Base-by-base conservation (phyloP, 2,113 vertebrate genomes). In the Syngnathus scovelli region DNA sequence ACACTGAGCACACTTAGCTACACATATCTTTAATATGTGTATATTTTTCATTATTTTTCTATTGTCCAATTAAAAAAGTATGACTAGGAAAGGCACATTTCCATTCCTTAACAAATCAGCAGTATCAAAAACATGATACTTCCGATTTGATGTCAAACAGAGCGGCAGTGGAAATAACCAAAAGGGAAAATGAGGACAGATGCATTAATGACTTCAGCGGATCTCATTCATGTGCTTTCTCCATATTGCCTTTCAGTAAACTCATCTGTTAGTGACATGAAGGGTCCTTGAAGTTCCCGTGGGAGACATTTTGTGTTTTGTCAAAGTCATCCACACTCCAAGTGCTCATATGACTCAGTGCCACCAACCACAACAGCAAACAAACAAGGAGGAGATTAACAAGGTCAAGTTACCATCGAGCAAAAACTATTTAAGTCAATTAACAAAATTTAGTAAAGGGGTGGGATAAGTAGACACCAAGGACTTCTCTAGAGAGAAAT, bases 261-360 rank as follows among this genome's bases (percentile, higher is more conserved):
- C 66, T 18, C 13, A 62, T 54, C 61, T 75, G 71, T 38, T 23
- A 11, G 41, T 68, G 69, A 49, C 54, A 38, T 39, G 5, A 49
- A 84, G 64, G 52, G 44, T 41, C 0, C 71, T 73, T 43, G 1
- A 66, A 19, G 13, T 49, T 67, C 38, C 48, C 66, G 67, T 5
- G 2, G 43, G 33, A 44, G 61, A 48, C 64, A n/a, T 39, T 56
- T n/a, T 66, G 23, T 27, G 52, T 74, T 23, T 36, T 58, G 12
- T 39, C 19, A 8, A 21, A 2, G 33, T 64, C 58, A 69, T 41
- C 18, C 56, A 18, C 21, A 12, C 5, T 54, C 33, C 55, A 38
- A 61, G n/a, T 4, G 10, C 37, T 2, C 0, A 11, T 18, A 19
- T 4, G 19, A 64, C 54, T 61, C 48, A 19, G 33, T 4, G 5